Conservation (phyloP, 2,888 invertebrate species). For the Parnassius smintheus region DNA sequence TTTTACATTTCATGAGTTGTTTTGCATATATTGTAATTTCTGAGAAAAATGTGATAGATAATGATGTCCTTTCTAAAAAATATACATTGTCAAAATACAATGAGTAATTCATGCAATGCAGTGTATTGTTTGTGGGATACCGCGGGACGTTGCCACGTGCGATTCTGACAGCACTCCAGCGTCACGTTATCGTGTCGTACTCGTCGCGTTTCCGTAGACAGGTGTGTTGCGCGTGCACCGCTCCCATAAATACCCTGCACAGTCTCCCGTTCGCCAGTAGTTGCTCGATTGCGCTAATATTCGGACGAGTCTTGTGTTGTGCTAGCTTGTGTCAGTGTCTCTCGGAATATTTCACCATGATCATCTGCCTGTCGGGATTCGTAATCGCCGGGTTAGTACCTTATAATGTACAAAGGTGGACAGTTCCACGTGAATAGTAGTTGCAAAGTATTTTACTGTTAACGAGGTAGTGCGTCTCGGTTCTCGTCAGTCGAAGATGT, state of each 20-base stretch:
- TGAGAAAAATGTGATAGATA: too few species aligned
- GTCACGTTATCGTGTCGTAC: conserved; percentile 19
- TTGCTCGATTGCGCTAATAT: conserved; percentile 15
- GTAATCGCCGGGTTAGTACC: conserved; percentile 75
- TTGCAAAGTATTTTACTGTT: too few species aligned
- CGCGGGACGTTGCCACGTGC: not conserved
- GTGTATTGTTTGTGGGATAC: too few species aligned
- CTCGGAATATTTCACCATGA: conserved; percentile 48
- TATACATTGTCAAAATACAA: too few species aligned
- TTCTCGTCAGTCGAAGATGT: too few species aligned
- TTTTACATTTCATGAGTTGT: too few species aligned
- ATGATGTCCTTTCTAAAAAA: too few species aligned
- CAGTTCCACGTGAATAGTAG: too few species aligned
- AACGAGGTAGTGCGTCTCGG: too few species aligned
- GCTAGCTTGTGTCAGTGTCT: conserved; percentile 4
- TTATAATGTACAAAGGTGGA: not conserved
- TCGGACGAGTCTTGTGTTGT: conserved; percentile 1
- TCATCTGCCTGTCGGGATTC: conserved; percentile 77
- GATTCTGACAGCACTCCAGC: not conserved
- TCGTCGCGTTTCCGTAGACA: conserved; percentile 30
- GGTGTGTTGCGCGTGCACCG: conserved; percentile 32
- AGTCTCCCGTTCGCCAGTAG: conserved; percentile 14
- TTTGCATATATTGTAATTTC: too few species aligned
- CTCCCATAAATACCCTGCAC: conserved; percentile 31
- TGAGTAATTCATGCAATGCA: too few species aligned